phyloP scores from a whole-genome alignment of 2,797 vertebrate species.

The Sternarchorhynchus goeldii region DNA sequence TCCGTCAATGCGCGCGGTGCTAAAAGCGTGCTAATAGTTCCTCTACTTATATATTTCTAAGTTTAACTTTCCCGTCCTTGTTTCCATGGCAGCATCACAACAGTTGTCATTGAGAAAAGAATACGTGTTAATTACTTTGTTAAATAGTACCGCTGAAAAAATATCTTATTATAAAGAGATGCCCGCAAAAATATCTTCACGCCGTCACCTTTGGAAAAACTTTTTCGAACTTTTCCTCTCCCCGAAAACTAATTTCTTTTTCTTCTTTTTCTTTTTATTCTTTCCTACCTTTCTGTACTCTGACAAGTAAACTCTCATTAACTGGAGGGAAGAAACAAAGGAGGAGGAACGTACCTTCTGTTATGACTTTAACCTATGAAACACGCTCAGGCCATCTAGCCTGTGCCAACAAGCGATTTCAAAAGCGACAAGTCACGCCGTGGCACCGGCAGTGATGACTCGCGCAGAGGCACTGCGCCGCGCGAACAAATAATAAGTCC shows the following conservation, averaged over 20 bases:
- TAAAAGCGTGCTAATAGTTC: constrained; percentile 58
- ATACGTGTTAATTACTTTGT: constrained; percentile 62
- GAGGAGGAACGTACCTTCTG: too few relatives aligned
- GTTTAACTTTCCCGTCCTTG: constrained; percentile 53
- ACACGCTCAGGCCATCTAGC: too few relatives aligned
- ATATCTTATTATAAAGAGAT: constrained; percentile 41
- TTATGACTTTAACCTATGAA: too few relatives aligned
- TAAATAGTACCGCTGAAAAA: constrained; percentile 49
- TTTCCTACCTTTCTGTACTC: neutral
- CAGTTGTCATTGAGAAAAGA: constrained; percentile 59
- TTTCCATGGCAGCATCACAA: constrained; percentile 61
- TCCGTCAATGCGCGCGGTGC: constrained; percentile 22
- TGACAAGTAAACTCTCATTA: too few relatives aligned
- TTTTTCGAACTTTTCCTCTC: constrained; percentile 3
- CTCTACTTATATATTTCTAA: constrained; percentile 56
- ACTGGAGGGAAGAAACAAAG: too few relatives aligned
- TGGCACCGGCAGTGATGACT: too few relatives aligned
- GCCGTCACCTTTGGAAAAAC: constrained; percentile 51
- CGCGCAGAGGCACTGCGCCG: too few relatives aligned
- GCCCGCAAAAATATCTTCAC: constrained; percentile 39
- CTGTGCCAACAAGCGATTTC: too few relatives aligned
- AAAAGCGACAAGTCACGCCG: too few relatives aligned
- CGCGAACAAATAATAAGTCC: too few relatives aligned
- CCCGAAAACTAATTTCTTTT: neutral
- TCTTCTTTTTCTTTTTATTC: neutral